Evolutionary conservation across 2,888 invertebrate species (phyloP), one percentile per base, ranked within the genome.

Genomic region (Agrotis exclamationis): DNA sequence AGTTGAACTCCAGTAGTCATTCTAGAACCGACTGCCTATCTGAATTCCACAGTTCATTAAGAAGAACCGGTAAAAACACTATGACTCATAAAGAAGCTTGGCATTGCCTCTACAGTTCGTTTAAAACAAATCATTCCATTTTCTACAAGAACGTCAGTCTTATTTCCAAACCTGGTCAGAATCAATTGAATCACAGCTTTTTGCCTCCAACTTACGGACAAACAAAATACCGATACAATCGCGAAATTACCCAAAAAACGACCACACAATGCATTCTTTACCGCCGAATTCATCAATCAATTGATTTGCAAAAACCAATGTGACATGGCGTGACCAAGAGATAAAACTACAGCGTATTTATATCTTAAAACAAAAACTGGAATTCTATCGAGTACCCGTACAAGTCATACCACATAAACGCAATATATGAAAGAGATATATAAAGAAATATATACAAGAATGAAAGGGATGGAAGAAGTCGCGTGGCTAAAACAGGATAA

Each of bases 351-450:
- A 66, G 54, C 79, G 64, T 76, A 83, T 83, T 83, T 78, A 59
- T 72, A 79, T 68, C 74, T 74, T 65, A 39, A 28, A 68, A 75
- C 62, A 78, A 76, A 85, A 88, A 86, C 85, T 86, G 74, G 85
- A 74, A 83, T 73, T 70, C 58, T 80, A 82, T 82, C 86, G 62
- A 83, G 85, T 87, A 87, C 78, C 56, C 62, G 65, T 70, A 70
- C 76, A 63, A 85, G 77, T 72, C 53, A 77, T 69, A 74, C 75
- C 63, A 77, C 75, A 78, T 80, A 54, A 84, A 87, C 85, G 88
- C 87, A 90, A 80, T 84, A 86, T 4, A 22, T 18, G 82, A 89
- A 44, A 72, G 76, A 76, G 87, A 89, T 45, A 50, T 53, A 58
- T 13, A 57, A 56, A 83, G 5, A 24, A 4, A 28, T 51, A 56